Percentiles rank a stretch among this genome's conserved stretches.
These are phyloP conservation scores for Xerus inauris DNA, from an alignment of 2,113 vertebrate genomes.

Conservation along the genomic window DNA sequence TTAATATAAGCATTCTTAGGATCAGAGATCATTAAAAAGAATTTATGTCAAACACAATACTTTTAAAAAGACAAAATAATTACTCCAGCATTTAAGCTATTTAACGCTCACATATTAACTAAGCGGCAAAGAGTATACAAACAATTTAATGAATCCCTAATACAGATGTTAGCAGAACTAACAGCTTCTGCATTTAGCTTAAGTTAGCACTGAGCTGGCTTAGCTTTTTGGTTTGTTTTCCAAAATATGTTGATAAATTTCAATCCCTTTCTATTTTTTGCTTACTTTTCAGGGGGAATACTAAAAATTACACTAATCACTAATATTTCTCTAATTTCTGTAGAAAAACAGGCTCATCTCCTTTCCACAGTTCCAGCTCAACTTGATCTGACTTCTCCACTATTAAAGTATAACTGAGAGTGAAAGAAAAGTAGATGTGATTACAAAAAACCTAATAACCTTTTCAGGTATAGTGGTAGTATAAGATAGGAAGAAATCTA, in stretches of 20 bases:
- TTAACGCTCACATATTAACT: conserved; percentile 49
- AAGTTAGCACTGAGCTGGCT: not conserved
- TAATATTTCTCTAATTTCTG: not conserved
- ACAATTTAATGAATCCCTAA: not conserved
- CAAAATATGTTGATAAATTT: not conserved
- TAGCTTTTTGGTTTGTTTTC: not conserved
- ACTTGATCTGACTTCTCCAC: not conserved
- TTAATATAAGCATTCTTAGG: conserved; percentile 10
- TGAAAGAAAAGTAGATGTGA: not conserved
- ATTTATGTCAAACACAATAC: not conserved
- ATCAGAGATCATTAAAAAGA: conserved; percentile 42
- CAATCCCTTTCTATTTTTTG: not conserved
- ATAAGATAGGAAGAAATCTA: not conserved
- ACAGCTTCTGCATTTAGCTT: not conserved
- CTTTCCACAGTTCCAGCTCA: not conserved
- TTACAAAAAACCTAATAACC: not conserved
- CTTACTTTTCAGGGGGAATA: not conserved
- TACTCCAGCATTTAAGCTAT: conserved; percentile 39
- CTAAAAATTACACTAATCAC: not conserved
- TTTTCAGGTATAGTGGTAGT: not conserved
- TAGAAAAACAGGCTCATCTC: not conserved
- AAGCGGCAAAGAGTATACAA: not conserved
- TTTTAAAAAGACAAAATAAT: conserved; percentile 48
- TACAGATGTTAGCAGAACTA: not conserved
- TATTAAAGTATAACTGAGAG: not conserved